A percentile compares a stretch with the other conserved stretches of the same genome.
These are phyloP conservation scores for Pemphigus obesinymphae DNA, from an alignment of 1,140 invertebrate genomes.

Conservation along the genomic window DNA sequence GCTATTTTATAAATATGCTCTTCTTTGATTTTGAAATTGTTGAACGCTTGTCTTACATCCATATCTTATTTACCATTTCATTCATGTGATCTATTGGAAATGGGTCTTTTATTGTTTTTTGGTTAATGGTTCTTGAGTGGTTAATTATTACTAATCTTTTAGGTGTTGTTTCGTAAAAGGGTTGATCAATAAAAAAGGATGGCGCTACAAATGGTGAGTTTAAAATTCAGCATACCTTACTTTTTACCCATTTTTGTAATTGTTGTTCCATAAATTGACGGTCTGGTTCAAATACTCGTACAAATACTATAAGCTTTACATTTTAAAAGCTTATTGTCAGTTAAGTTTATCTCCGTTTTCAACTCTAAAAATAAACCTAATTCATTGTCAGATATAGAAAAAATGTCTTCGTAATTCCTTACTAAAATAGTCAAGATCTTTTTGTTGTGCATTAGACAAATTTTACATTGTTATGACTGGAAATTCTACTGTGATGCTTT, in stretches of 20 bases:
- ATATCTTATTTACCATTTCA: background rate
- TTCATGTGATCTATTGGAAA: conserved; percentile 11
- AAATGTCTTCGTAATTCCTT: too few relatives aligned
- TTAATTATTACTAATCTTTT: background rate
- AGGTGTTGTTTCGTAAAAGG: background rate
- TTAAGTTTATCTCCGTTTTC: background rate
- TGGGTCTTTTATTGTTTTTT: background rate
- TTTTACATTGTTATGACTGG: too few relatives aligned
- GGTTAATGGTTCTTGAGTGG: background rate
- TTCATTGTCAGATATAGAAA: background rate
- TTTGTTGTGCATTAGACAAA: too few relatives aligned
- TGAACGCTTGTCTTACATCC: background rate
- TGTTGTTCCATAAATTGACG: background rate
- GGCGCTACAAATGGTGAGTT: background rate
- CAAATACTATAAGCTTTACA: background rate
- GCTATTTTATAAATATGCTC: background rate
- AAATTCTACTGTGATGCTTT: too few relatives aligned
- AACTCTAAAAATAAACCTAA: background rate
- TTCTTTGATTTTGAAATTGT: conserved; percentile 1
- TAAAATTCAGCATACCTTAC: background rate
- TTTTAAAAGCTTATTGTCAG: background rate
- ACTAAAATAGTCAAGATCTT: too few relatives aligned
- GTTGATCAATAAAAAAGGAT: background rate
- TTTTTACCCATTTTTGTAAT: background rate
- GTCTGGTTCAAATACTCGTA: background rate